Percentiles rank a stretch among this genome's conserved stretches.
These are phyloP conservation scores for Rhinolophus sinicus DNA, from an alignment of 2,113 vertebrate genomes.

Conservation along the genomic window DNA sequence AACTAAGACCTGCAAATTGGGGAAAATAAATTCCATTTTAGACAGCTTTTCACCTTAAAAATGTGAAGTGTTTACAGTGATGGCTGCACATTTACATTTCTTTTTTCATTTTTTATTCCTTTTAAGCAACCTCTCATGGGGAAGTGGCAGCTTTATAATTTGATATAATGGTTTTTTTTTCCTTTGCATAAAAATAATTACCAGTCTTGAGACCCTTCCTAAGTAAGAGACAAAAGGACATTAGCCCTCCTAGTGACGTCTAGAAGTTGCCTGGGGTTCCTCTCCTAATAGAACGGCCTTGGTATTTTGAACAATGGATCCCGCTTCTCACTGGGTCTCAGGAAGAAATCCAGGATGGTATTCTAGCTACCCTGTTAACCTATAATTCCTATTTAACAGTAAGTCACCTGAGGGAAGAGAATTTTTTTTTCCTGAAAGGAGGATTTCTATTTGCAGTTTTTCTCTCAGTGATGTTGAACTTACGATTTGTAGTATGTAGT, in stretches of 20 bases:
- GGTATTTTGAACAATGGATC: neutral
- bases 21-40: neutral
- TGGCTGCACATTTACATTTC: neutral
- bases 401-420: neutral
- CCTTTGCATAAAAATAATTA: conserved; percentile 23
- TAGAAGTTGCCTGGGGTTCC: neutral
- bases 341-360: neutral
- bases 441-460: neutral
- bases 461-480: neutral
- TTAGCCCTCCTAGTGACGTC: neutral
- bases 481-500: neutral
- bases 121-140: neutral
- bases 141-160: conserved; percentile 35
- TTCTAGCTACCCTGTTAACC: neutral
- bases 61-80: neutral
- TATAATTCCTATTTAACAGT: neutral
- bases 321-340: neutral
- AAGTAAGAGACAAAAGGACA: neutral
- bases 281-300: neutral
- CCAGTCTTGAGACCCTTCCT: neutral
- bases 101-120: neutral
- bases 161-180: neutral
- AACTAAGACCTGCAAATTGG: conserved; percentile 25
- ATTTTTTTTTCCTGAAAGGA: neutral
- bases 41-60: conserved; percentile 36